Evolutionary conservation across 2,888 invertebrate species (phyloP).

Genomic region (Beris morrisii): DNA sequence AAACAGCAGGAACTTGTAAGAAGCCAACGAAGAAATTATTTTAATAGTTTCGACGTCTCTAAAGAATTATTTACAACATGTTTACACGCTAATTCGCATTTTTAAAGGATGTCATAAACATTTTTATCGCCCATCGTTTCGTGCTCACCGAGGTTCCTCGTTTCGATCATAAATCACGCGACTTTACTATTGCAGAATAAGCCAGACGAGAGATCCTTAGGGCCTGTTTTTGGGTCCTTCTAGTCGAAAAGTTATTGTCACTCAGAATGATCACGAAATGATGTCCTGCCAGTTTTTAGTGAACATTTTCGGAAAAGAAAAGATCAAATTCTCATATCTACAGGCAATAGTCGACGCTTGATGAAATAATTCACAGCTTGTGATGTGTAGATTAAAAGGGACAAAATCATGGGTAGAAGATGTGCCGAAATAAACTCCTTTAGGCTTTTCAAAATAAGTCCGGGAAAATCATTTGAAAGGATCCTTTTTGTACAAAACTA

Average conservation of each 20-base stretch:
- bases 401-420: not conserved
- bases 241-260: not conserved
- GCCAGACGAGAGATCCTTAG: constrained; percentile 2
- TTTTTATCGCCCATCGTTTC: constrained; percentile 33
- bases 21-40: constrained; percentile 13
- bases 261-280: constrained; percentile 10
- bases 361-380: constrained; percentile 26
- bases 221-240: not conserved
- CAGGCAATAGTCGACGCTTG: not conserved
- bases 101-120: constrained; percentile 33
- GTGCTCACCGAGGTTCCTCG: constrained; percentile 24
- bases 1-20: constrained; percentile 23
- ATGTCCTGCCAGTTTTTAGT: constrained; percentile 15
- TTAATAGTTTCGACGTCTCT: constrained; percentile 4
- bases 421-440: not conserved
- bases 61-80: constrained; percentile 29
- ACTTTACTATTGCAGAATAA: constrained; percentile 11
- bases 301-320: not conserved
- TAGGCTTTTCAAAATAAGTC: not conserved
- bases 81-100: constrained; percentile 37
- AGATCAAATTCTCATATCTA: constrained; percentile 8
- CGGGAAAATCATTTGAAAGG: too few relatives aligned
- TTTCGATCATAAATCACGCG: constrained; percentile 12
- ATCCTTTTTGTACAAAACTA: too few relatives aligned
- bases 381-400: constrained; percentile 1